Conservation (phyloP, 2,797 vertebrate species). For the Semotilus atromaculatus region DNA sequence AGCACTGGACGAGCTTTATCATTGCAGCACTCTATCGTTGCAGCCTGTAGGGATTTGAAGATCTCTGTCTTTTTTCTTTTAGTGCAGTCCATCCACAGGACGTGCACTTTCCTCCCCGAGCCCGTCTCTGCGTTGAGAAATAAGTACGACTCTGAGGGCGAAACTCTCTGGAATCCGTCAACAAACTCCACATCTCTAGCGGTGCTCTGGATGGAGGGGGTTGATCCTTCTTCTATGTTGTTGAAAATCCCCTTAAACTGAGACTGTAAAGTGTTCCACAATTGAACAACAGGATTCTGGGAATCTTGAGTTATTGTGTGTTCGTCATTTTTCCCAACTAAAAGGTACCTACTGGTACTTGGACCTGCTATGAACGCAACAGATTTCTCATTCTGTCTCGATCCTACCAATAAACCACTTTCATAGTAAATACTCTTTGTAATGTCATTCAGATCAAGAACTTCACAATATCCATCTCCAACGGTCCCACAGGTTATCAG, state of each 20-base stretch:
- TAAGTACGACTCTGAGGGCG: conserved; percentile 57
- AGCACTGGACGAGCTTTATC: conserved; percentile 49
- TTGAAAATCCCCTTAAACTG: conserved; percentile 67
- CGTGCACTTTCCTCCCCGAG: conserved; percentile 17
- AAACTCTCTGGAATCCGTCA: conserved; percentile 70
- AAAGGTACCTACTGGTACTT: conserved; percentile 55
- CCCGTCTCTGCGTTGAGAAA: conserved; percentile 60
- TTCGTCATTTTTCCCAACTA: conserved; percentile 41
- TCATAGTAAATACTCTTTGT: conserved; percentile 53
- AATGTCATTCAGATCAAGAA: conserved; percentile 68
- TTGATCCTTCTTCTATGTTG: rapidly evolving
- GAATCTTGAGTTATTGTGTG: rapidly evolving
- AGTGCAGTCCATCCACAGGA: conserved; percentile 61
- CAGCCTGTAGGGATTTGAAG: conserved; percentile 47
- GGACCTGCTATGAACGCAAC: conserved; percentile 61
- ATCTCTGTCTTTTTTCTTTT: rapidly evolving
- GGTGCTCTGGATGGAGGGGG: rapidly evolving
- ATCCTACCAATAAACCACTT: conserved; percentile 19
- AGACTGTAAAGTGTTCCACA: background rate
- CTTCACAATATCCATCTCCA: conserved; percentile 67
- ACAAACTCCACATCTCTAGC: conserved; percentile 58
- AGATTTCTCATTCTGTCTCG: conserved; percentile 28
- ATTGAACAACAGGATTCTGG: background rate
- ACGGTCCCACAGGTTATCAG: conserved; percentile 71
- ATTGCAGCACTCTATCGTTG: conserved; percentile 48